Base-by-base conservation (phyloP, 2,113 vertebrate species). In the Chamaea fasciata region DNA sequence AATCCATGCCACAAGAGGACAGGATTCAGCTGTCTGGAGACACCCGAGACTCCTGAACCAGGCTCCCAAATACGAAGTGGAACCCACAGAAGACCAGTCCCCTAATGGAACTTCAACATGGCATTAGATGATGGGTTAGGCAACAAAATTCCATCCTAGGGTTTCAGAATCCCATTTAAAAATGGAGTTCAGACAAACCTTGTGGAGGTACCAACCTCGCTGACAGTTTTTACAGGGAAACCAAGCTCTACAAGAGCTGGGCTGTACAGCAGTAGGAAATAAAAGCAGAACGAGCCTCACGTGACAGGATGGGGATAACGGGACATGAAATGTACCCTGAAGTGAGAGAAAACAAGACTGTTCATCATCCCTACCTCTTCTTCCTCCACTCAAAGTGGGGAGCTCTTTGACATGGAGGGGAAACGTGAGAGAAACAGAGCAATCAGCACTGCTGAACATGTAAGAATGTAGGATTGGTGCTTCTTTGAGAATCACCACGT, bases 61-160 rank as follows among this genome's bases (percentile, higher is more conserved):
- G 30, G 10, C 17, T 62, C 41, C 71, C 47, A 55, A 68, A 31
- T 4, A 8, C 0, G 1, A 20, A 18, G 7, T 33, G 31, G 59
- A 77, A 10, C 35, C 15, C 49, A 41, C 27, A 67, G 56, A 85
- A 64, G 26, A 57, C 1, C 37, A 42, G 19, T 13, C 19, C 9
- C 30, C 33, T 2, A 0, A 30, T 13, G 52, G 33, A 50, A 35
- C 44, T 79, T 70, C 50, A 57, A 0, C 1, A 1, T 14, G 52
- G 11, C 37, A 31, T 31, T 24, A 49, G n/a, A 16, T 24, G n/a
- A 35, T 53, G 44, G 7, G 8, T 63, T 73, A 15, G 42, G 39
- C 19, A 52, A 50, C 6, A 15, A 83, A 79, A 90, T 50, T 10
- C 39, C 63, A 55, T 3, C 30, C 8, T 21, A 53, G 16, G 1